Conservation (phyloP, 2,797 vertebrate species). For the Eutrigla gurnardus region DNA sequence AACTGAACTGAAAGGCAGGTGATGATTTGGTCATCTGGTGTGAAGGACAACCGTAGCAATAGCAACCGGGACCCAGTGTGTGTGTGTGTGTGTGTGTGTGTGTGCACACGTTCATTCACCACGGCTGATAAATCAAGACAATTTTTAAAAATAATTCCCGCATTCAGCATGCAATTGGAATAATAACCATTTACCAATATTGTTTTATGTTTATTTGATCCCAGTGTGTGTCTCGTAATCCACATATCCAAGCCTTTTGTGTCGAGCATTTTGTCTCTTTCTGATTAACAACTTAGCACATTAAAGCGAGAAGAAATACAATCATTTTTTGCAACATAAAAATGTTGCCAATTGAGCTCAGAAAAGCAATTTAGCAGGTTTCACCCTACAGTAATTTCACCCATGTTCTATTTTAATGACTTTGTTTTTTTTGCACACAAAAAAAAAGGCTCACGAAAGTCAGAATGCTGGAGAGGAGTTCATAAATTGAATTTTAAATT, state of each 20-base stretch:
- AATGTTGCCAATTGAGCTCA: conserved; percentile 79
- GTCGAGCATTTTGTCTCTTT: conserved; percentile 74
- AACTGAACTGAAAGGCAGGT: conserved; percentile 50
- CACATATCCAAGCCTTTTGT: conserved; percentile 70
- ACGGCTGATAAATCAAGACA: conserved; percentile 34
- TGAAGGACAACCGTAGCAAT: conserved; percentile 58
- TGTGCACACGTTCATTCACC: conserved; percentile 20
- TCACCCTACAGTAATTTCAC: conserved; percentile 84
- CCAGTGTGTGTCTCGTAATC: conserved; percentile 78
- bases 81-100: not conserved
- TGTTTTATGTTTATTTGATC: conserved; percentile 84
- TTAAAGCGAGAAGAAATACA: conserved; percentile 81
- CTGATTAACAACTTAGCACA: conserved; percentile 84
- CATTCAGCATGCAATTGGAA: conserved; percentile 73
- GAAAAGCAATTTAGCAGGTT: conserved; percentile 86
- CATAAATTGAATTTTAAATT: conserved; percentile 87
- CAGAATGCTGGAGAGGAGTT: conserved; percentile 75
- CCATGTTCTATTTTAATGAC: conserved; percentile 84
- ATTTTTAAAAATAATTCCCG: conserved; percentile 47
- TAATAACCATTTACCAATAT: conserved; percentile 79
- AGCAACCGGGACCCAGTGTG: conserved; percentile 26
- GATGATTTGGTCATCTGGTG: conserved; percentile 61
- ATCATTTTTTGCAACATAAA: conserved; percentile 83
- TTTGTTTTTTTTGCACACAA: conserved; percentile 79
- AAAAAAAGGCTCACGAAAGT: conserved; percentile 65